Evolutionary conservation across 2,888 invertebrate genomes (phyloP), one percentile per base, ranked within the genome.

Genomic region (Heliconius cydno): DNA sequence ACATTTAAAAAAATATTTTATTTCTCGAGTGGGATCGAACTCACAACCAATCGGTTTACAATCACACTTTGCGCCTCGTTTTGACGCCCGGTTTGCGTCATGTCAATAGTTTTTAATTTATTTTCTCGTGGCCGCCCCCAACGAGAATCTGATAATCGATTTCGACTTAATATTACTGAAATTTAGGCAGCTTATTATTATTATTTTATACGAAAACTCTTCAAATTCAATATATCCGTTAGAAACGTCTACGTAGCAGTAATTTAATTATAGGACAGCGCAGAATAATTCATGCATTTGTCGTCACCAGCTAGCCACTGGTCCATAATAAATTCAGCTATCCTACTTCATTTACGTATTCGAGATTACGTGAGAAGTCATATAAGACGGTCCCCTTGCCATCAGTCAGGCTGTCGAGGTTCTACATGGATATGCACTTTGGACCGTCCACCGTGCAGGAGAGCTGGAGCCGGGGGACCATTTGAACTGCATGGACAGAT

Each of bases 401-500:
- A 94, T 94, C 92, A 90, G 92, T 94, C 93, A 93, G 92, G 79
- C 91, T 93, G 84, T 84, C 84, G 81, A 52, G 79, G 84, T 87
- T 87, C 89, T 89, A 93, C 93, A 93, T 86, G 91, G 90, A 87
- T 92, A 87, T 92, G 93, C 93, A 93, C 93, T 93, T 93, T 92
- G 89, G 92, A 91, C 88, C 87, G 81, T 77, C 82, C 74, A 81
- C 86, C 88, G 86, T 90, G 92, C 92, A 92, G 41, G 66, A 6
- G 28, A 13, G 19, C 3, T 19, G 38, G 75, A 66, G 28, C 75
- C 28, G 13, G 63, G 75, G 65, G 75, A 60, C 15, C 60, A 15
- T 57, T 73, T 60, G 9, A 3, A 38, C 25, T 19, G 22, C 22
- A 65, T 65, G 38, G 41, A 46, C 41, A 22, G 28, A 65, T 41